Base-by-base conservation (phyloP, 2,797 vertebrate species). In the Phoeniculus purpureus region DNA sequence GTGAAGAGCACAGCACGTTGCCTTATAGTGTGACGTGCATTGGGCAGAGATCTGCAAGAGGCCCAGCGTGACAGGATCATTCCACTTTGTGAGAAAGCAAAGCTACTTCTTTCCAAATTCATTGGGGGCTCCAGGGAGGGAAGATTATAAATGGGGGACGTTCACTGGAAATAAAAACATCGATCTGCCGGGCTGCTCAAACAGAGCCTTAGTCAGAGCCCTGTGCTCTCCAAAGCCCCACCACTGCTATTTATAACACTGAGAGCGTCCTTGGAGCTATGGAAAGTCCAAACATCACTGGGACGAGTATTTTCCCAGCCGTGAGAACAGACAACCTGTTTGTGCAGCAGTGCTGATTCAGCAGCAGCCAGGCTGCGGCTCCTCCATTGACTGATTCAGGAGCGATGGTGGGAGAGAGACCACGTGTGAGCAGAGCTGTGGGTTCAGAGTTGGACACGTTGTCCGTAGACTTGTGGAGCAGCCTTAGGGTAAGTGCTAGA, bases 261-360 rank as follows among this genome's bases (percentile, higher is more conserved):
- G 10, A 73, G 47, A 87, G 87, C 9, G 50, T 67, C n/a, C 85
- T 94, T 76, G 60, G 87, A 93, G 88, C 61, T 84, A 50, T 15
- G 60, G 75, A 81, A 92, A 91, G 89, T 75, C 87, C 93, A 95
- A 95, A 92, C 75, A 90, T 31, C 75, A 59, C 67, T 0, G 12
- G 85, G 90, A 95, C 5, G 54, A 68, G 86, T 43, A 48, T 92
- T 92, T 94, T 87, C 93, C 88, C 94, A 87, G 65, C 31, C 54
- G 19, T 93, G 91, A 96, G 95, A 95, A 94, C 85, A 95, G 85
- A 96, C 90, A 62, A 92, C 89, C 87, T 86, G 76, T 94, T 89
- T 95, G 88, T 93, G 92, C 31, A 21, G 40, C 0, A 6, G 81
- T 32, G 74, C 85, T 83, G 90, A 90, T 80, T 95, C 92, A 67